Conservation (phyloP, 2,797 vertebrate genomes). For the Clarias pachynema region DNA sequence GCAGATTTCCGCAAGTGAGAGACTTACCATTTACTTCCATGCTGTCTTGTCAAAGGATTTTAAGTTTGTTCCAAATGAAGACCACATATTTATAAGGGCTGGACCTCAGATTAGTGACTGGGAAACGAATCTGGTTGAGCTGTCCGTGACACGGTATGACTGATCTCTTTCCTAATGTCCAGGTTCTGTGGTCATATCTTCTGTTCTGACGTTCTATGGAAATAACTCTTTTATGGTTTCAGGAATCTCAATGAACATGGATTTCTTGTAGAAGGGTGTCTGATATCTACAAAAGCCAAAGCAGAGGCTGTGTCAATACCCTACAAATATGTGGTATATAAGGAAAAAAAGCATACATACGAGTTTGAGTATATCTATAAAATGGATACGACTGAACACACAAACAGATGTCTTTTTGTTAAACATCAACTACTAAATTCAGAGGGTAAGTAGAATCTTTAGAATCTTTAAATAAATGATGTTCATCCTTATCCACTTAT, state of each 20-base stretch:
- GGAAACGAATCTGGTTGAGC: constrained; percentile 52
- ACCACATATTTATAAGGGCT: constrained; percentile 74
- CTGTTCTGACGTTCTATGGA: not conserved
- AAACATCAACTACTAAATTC: constrained; percentile 16
- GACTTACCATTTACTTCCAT: constrained; percentile 85
- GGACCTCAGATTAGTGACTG: constrained; percentile 56
- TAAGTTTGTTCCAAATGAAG: constrained; percentile 56
- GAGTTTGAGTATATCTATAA: constrained; percentile 86
- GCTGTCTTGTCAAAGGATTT: constrained; percentile 87
- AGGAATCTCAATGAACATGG: constrained; percentile 77
- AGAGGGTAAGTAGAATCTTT: constrained; percentile 63
- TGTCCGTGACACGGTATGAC: constrained; percentile 71
- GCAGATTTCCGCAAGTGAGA: constrained; percentile 54
- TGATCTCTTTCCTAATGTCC: not conserved
- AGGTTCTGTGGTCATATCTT: not conserved
- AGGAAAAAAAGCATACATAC: rapidly evolving
- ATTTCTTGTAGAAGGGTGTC: constrained; percentile 77
- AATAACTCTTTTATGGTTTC: not conserved
- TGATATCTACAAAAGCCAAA: constrained; percentile 50
- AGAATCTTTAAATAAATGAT: not conserved
- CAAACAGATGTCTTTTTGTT: constrained; percentile 84
- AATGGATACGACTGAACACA: rapidly evolving
- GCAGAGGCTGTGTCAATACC: constrained; percentile 65
- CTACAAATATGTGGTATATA: constrained; percentile 85
- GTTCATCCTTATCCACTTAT: not conserved